Conservation (phyloP, 1,140 invertebrate genomes). For the Drosophila sproati region DNA sequence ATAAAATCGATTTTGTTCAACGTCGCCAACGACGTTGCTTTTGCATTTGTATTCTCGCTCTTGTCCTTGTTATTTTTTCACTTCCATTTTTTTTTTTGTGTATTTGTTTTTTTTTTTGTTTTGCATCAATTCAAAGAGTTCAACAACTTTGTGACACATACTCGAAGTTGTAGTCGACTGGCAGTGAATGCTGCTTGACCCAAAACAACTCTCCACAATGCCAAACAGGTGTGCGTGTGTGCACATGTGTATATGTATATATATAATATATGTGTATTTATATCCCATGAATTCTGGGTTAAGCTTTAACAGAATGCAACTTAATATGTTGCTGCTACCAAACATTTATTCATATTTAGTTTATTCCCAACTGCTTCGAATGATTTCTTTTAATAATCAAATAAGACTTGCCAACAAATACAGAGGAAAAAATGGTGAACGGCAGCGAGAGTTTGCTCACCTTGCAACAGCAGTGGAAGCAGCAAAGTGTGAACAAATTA, state of each 20-base stretch:
- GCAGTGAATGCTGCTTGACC: constrained; percentile 40
- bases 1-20: constrained; percentile 67
- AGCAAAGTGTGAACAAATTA: constrained; percentile 58
- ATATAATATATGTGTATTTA: neutral
- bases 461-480: constrained; percentile 8
- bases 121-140: constrained; percentile 54
- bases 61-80: constrained; percentile 6
- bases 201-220: constrained; percentile 2
- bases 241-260: constrained; percentile 8
- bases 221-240: constrained; percentile 18
- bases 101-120: neutral
- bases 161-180: constrained; percentile 36
- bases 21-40: constrained; percentile 4
- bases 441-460: no score
- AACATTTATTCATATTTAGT: no score
- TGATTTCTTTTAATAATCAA: constrained; percentile 43
- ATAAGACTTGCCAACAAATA: constrained; percentile 49
- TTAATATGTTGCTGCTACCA: no score
- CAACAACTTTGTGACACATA: constrained; percentile 70
- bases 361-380: no score
- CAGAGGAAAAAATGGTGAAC: neutral
- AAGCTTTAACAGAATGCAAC: no score
- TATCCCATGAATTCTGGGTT: neutral
- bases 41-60: neutral
- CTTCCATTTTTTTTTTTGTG: neutral